Conservation (phyloP, 2,113 vertebrate genomes). For the Catharus minimus region DNA sequence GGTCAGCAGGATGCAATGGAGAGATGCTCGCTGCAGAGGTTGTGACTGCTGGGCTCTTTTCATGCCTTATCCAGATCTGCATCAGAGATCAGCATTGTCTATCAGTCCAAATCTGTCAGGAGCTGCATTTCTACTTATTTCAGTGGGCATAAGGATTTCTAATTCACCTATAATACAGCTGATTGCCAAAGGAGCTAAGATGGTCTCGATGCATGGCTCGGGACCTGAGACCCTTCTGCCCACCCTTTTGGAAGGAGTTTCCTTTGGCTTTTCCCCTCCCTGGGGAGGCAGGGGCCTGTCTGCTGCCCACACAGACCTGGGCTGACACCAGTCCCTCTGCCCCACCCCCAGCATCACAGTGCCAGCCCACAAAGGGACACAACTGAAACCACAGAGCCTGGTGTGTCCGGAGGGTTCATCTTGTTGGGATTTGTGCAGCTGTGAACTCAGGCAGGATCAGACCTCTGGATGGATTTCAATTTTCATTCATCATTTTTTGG, state of each 20-base stretch:
- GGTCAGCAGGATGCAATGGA: neutral
- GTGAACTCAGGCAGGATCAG: neutral
- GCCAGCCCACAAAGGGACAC: rapidly evolving
- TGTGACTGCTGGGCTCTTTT: neutral
- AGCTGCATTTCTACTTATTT: neutral
- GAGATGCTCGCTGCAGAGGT: neutral
- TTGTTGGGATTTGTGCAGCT: neutral
- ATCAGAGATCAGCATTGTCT: neutral
- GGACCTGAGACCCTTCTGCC: neutral
- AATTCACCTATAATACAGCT: neutral
- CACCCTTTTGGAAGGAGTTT: neutral
- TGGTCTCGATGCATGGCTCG: rapidly evolving
- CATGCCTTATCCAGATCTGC: neutral
- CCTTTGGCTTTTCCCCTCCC: neutral
- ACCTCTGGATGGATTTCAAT: neutral
- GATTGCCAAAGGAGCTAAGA: neutral
- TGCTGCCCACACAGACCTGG: neutral
- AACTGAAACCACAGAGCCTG: rapidly evolving
- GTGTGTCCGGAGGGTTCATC: neutral
- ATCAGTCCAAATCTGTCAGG: neutral
- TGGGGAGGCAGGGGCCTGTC: neutral
- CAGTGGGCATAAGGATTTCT: neutral
- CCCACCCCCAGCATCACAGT: rapidly evolving
- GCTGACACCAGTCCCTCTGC: rapidly evolving
- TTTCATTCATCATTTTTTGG: conserved; percentile 3